Evolutionary conservation across 2,113 vertebrate species (phyloP).

Genomic region (Onychostoma macrolepis): DNA sequence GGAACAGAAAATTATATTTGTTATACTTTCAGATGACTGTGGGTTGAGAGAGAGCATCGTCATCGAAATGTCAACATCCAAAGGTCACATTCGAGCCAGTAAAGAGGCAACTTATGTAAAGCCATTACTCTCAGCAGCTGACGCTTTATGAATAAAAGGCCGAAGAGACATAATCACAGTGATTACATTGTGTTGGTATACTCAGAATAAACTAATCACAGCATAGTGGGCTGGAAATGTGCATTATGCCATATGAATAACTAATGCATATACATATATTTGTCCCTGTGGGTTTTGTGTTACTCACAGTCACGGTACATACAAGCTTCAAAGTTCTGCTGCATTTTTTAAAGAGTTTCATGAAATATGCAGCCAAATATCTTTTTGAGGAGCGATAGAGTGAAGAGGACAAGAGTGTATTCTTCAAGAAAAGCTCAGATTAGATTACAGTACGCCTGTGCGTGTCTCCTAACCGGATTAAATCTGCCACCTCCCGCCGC

Average conservation of each 20-base stretch:
- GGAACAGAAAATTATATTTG: constrained; percentile 49
- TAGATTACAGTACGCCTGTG: constrained; percentile 55
- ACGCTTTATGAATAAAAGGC: constrained; percentile 55
- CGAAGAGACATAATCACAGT: constrained; percentile 48
- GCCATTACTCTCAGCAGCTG: constrained; percentile 49
- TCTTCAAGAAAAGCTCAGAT: constrained; percentile 51
- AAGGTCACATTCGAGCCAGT: constrained; percentile 51
- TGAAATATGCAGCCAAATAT: constrained; percentile 16
- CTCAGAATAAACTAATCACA: constrained; percentile 45
- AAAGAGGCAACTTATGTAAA: constrained; percentile 47
- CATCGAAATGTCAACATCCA: constrained; percentile 54
- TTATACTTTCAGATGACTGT: constrained; percentile 39
- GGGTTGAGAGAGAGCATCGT: constrained; percentile 39
- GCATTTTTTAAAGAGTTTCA: background rate
- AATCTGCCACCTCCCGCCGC: constrained; percentile 41
- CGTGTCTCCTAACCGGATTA: constrained; percentile 61
- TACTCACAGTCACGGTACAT: background rate
- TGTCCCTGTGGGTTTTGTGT: background rate
- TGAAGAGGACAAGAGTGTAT: constrained; percentile 34
- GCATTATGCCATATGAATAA: constrained; percentile 28
- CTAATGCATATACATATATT: constrained; percentile 16
- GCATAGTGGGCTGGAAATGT: constrained; percentile 14
- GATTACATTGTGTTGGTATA: constrained; percentile 42
- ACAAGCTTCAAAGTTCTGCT: background rate
- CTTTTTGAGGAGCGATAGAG: constrained; percentile 28